Conservation (phyloP, 2,888 invertebrate genomes). For the Dioctria rufipes region DNA sequence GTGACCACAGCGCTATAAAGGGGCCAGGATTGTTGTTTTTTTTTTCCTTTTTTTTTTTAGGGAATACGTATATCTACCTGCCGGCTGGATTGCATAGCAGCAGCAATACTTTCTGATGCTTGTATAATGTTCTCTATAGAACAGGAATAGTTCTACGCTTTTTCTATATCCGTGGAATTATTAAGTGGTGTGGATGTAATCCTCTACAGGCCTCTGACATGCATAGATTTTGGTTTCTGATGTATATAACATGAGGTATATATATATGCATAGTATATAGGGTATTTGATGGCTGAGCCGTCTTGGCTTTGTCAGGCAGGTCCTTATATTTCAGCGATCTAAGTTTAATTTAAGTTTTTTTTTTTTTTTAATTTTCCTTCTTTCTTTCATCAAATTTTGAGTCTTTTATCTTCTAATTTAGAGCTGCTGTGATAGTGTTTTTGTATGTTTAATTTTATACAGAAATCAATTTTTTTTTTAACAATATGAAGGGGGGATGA, state of each 20-base stretch:
- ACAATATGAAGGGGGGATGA: too few species aligned
- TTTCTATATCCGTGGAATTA: constrained; percentile 23
- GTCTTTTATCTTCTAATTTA: constrained; percentile 38
- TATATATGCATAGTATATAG: neutral
- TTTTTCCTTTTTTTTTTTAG: neutral
- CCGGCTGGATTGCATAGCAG: neutral
- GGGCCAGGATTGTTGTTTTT: constrained; percentile 7
- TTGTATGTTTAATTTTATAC: neutral
- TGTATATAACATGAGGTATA: constrained; percentile 5
- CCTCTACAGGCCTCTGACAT: constrained; percentile 21
- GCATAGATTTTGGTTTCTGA: constrained; percentile 23
- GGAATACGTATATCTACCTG: constrained; percentile 13
- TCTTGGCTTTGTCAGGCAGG: neutral
- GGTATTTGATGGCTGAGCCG: neutral
- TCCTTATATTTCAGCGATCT: constrained; percentile 19
- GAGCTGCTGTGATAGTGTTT: neutral
- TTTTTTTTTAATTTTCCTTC: constrained; percentile 26
- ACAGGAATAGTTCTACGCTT: constrained; percentile 33
- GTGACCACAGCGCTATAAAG: constrained; percentile 13
- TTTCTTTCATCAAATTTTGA: constrained; percentile 34
- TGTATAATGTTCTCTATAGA: neutral
- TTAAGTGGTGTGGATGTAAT: constrained; percentile 17
- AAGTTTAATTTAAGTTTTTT: constrained; percentile 5
- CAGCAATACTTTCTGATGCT: neutral
- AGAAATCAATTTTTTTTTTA: too few species aligned